These are phyloP conservation scores for Dasyurus viverrinus DNA, from an alignment of 2,113 vertebrate genomes.

Conservation along the genomic window DNA sequence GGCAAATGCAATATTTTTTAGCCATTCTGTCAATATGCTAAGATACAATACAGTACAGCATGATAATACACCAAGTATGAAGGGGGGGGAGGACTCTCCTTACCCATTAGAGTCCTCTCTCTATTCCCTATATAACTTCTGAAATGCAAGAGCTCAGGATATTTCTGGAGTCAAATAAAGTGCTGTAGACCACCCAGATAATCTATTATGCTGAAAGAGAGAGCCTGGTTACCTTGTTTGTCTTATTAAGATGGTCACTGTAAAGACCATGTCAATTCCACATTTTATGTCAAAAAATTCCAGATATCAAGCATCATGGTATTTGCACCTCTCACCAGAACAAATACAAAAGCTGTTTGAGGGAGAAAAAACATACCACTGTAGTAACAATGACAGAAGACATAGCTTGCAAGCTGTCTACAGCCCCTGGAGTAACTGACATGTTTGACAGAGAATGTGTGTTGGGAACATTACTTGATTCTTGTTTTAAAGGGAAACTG, in stretches of 20 bases:
- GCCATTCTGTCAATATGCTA: conserved; percentile 35
- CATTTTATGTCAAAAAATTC: neutral
- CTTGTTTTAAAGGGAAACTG: conserved; percentile 29
- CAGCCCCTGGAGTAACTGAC: conserved; percentile 63
- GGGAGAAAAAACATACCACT: neutral
- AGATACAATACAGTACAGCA: neutral
- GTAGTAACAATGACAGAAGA: conserved; percentile 50
- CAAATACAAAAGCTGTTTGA: conserved; percentile 46
- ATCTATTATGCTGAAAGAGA: neutral
- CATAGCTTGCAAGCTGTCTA: conserved; percentile 57
- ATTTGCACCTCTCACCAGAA: conserved; percentile 25
- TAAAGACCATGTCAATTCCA: neutral
- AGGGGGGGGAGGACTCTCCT: neutral
- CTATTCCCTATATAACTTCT: neutral
- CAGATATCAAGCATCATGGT: neutral
- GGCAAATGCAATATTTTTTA: neutral
- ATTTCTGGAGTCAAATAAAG: neutral
- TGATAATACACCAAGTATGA: conserved; percentile 36
- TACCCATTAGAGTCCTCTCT: conserved; percentile 10
- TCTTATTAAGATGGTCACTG: neutral
- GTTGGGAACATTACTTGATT: conserved; percentile 43
- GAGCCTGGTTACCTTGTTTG: neutral
- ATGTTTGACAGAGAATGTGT: conserved; percentile 57
- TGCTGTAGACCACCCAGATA: neutral
- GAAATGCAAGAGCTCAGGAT: neutral